Conservation (phyloP, 2,113 vertebrate species). For the Oceanodroma tethys region DNA sequence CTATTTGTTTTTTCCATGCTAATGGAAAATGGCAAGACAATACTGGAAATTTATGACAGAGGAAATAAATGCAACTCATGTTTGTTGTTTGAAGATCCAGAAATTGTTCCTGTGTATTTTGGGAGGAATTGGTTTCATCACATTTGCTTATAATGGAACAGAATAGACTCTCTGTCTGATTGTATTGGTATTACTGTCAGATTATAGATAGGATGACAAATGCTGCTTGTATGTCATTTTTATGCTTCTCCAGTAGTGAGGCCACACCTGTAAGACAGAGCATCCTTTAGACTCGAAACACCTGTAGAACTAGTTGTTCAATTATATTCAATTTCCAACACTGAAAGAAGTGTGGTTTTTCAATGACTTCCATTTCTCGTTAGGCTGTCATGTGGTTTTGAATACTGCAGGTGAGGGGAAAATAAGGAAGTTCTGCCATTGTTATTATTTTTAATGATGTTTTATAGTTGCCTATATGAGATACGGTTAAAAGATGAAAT, state of each 20-base stretch:
- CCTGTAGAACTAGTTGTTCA: conserved; percentile 57
- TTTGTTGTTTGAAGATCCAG: not conserved
- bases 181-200: conserved; percentile 18
- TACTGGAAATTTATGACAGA: not conserved
- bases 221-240: not conserved
- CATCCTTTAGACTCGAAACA: conserved; percentile 51
- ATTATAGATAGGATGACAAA: conserved; percentile 26
- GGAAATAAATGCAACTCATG: not conserved
- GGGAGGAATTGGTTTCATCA: not conserved
- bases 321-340: conserved; percentile 4
- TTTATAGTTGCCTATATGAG: not conserved
- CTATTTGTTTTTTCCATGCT: not conserved
- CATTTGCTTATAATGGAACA: not conserved
- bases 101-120: not conserved
- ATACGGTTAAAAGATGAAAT: not conserved
- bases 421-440: conserved; percentile 26
- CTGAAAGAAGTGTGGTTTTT: conserved; percentile 45
- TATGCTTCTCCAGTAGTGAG: not conserved
- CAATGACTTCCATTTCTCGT: conserved; percentile 31
- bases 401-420: conserved; percentile 17
- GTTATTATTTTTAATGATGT: not conserved
- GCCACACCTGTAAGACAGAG: conserved; percentile 34
- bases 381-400: conserved; percentile 34
- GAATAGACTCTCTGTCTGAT: not conserved
- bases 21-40: not conserved